Base-by-base conservation (phyloP, 2,797 vertebrate species). In the Novumbra hubbsi region DNA sequence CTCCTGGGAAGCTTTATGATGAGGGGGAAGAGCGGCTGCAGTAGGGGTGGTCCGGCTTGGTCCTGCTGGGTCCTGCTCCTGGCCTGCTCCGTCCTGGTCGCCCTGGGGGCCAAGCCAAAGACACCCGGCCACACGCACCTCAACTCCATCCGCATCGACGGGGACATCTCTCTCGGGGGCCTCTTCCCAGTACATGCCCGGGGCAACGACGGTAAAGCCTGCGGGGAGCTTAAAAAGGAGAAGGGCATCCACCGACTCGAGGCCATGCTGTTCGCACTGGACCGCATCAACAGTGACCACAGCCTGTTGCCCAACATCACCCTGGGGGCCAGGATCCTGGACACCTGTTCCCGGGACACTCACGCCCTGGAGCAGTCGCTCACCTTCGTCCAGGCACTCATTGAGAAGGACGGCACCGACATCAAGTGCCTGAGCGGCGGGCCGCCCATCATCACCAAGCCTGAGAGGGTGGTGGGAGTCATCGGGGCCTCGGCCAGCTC, bases 271-370 rank as follows among this genome's bases (percentile, higher is more conserved):
- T 98, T 97, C 2, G 97, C 97, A 15, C 87, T 98, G 91, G 97
- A 98, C 77, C 95, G 96, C 62, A 98, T 98, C 89, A 98, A 98
- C 92, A 97, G 97, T 1, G 97, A 98, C 92, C 94, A 94, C 0
- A 96, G 97, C 82, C 94, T 98, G 90, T 94, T 98, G 81, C 96
- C 96, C 78, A 98, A 98, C 87, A 96, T 98, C 92, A 97, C 96
- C 12, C 91, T 98, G 90, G 97, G 97, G 0, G 97, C 96, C 6
- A 95, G 97, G 76, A 96, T 98, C 86, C 91, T 98, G 88, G 97
- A 98, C 92, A 98, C 97, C 9, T 98, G 97, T 91, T 98, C 97
- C 9, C 87, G 97, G 84, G 97, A 98, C 89, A 98, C 97, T 50
- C 96, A 98, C 9, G 96, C 97, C 65, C 91, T 98, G 76, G 97